These are phyloP conservation scores for Oithona nana DNA, from an alignment of 2,888 invertebrate species.

Conservation along the genomic window DNA sequence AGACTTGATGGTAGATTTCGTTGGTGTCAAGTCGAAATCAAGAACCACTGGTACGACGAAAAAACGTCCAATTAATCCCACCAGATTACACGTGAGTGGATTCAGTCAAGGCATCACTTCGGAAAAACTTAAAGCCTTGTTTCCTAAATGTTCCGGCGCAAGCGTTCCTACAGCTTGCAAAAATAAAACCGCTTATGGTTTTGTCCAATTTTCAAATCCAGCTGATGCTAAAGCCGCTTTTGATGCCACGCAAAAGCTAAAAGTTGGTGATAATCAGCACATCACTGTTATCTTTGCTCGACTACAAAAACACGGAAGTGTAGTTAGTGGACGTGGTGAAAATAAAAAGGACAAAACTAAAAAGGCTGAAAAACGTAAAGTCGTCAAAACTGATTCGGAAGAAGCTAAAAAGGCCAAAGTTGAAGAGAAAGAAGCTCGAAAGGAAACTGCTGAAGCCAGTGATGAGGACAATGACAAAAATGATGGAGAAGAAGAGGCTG, in stretches of 20 bases:
- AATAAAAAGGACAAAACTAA: too few species aligned
- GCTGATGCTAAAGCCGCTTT: slow-evolving; percentile 6
- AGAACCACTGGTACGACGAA: neutral
- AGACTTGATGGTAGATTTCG: neutral
- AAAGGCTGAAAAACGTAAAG: neutral
- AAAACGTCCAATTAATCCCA: slow-evolving; percentile 4
- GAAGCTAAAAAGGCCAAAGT: neutral
- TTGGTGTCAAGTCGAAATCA: neutral
- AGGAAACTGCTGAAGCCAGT: neutral
- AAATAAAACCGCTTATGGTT: neutral
- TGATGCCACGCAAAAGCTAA: neutral
- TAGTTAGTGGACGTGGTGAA: neutral
- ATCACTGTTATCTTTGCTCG: slow-evolving; percentile 4
- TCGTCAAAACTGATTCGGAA: neutral
- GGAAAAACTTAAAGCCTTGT: neutral
- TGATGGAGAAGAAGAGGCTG: neutral
- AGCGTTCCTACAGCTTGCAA: neutral
- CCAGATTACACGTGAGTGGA: neutral
- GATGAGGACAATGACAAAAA: neutral
- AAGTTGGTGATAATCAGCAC: neutral
- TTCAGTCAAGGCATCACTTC: neutral
- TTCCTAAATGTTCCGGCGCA: neutral
- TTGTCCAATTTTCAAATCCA: slow-evolving; percentile 6
- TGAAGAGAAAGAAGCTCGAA: neutral
- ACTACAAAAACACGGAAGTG: neutral